A percentile compares a stretch with the other conserved stretches of the same genome.
Evolutionary conservation across 2,113 vertebrate genomes (phyloP).

Genomic region (Mus pahari): DNA sequence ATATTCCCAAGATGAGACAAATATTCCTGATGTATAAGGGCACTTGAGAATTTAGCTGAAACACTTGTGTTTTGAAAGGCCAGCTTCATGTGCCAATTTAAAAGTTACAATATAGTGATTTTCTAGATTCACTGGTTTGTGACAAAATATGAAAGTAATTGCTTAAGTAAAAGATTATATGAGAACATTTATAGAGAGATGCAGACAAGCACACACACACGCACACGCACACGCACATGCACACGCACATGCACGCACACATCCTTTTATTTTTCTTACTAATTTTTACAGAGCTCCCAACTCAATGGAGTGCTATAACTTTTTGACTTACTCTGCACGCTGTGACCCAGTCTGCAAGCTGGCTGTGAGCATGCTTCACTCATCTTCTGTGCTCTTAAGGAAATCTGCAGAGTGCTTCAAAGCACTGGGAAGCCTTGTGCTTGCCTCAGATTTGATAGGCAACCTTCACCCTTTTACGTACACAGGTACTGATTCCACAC

Average conservation of each 20-base stretch:
- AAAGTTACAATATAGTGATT: slow-evolving; percentile 1
- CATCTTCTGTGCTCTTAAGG: neutral
- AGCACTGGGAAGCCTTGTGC: neutral
- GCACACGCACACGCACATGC: neutral
- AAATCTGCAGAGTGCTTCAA: neutral
- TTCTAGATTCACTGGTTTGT: slow-evolving; percentile 22
- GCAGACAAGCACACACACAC: neutral
- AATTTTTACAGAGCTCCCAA: neutral
- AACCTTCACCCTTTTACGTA: neutral
- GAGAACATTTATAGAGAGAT: neutral
- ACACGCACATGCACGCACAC: neutral
- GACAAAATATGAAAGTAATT: neutral
- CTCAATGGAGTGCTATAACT: neutral
- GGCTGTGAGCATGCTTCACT: neutral
- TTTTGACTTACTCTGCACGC: neutral
- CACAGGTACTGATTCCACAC: neutral
- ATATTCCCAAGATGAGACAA: slow-evolving; percentile 68
- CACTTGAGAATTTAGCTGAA: slow-evolving; percentile 14
- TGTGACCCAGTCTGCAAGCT: neutral
- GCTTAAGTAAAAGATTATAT: slow-evolving; percentile 17
- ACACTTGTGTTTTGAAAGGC: slow-evolving; percentile 51
- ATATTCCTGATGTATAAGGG: neutral
- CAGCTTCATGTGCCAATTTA: slow-evolving; percentile 34
- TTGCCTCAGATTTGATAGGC: neutral
- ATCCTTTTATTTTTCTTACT: slow-evolving; percentile 12